Conservation (phyloP, 2,888 invertebrate genomes). For the Nyleta sp. region DNA sequence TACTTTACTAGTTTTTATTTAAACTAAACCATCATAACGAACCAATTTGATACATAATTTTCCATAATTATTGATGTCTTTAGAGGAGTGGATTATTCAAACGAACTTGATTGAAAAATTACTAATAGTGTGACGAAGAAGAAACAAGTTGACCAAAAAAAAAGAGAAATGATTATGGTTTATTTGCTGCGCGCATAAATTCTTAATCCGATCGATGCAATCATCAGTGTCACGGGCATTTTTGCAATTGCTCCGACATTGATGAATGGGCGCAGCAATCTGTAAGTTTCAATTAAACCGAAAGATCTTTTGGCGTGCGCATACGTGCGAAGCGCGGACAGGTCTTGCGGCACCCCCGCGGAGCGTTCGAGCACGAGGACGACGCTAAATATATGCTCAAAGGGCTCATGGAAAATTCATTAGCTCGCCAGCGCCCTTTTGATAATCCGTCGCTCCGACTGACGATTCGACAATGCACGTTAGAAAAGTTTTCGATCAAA, state of each 20-base stretch:
- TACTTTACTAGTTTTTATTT: too few relatives aligned
- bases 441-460: slow-evolving; percentile 44
- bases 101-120: too few relatives aligned
- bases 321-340: slow-evolving; percentile 25
- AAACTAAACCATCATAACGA: too few relatives aligned
- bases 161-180: background rate
- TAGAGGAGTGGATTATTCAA: too few relatives aligned
- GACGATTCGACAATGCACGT: slow-evolving; percentile 51
- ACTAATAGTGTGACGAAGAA: too few relatives aligned
- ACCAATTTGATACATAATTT: too few relatives aligned
- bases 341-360: slow-evolving; percentile 42
- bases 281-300: slow-evolving; percentile 59
- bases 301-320: slow-evolving; percentile 38
- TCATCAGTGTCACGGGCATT: slow-evolving; percentile 32
- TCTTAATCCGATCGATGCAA: slow-evolving; percentile 42
- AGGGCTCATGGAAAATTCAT: slow-evolving; percentile 61
- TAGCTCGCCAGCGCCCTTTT: slow-evolving; percentile 40
- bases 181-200: slow-evolving; percentile 25
- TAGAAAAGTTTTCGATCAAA: slow-evolving; percentile 73
- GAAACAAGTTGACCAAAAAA: background rate
- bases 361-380: slow-evolving; percentile 36
- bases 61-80: too few relatives aligned
- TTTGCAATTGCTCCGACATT: slow-evolving; percentile 44
- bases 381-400: slow-evolving; percentile 49
- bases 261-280: slow-evolving; percentile 50